A percentile compares a stretch with the other conserved stretches of the same genome.
Conservation (phyloP, 2,888 invertebrate species). For the Phorcus lineatus region DNA sequence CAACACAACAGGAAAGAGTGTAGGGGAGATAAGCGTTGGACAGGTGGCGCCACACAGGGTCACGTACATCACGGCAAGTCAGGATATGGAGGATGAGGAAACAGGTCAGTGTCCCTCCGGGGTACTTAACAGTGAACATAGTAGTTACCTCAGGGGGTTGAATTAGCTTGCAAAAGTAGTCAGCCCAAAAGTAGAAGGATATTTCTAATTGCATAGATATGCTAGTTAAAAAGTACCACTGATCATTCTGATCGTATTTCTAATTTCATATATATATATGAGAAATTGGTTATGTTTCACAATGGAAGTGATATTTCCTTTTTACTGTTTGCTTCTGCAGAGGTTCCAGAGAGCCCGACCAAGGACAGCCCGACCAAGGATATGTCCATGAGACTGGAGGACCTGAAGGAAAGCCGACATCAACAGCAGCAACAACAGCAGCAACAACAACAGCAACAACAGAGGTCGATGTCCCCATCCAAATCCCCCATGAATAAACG, state of each 20-base stretch:
- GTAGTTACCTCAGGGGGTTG: no score
- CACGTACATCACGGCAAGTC: not conserved
- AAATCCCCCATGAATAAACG: not conserved
- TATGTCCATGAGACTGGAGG: constrained; percentile 22
- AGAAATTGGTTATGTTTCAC: no score
- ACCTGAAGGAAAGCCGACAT: constrained; percentile 8
- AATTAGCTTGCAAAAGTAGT: no score
- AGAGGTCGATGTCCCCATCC: not conserved
- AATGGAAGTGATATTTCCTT: no score
- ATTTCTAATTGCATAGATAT: no score
- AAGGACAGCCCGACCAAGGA: constrained; percentile 15
- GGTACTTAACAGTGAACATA: no score
- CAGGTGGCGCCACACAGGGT: constrained; percentile 29
- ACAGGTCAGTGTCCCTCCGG: not conserved
- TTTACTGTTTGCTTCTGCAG: no score
- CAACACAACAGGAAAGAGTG: constrained; percentile 46
- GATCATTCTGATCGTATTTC: no score
- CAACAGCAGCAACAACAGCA: not conserved
- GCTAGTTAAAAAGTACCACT: no score
- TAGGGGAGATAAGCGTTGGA: constrained; percentile 47
- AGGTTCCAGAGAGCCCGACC: no score
- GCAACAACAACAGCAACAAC: not conserved
- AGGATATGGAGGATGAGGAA: not conserved
- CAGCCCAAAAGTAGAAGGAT: no score
- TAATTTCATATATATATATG: no score